A percentile compares a stretch with the other conserved stretches of the same genome.
Evolutionary conservation across 1,140 invertebrate genomes (phyloP).

Genomic region (Anoplophora glabripennis): DNA sequence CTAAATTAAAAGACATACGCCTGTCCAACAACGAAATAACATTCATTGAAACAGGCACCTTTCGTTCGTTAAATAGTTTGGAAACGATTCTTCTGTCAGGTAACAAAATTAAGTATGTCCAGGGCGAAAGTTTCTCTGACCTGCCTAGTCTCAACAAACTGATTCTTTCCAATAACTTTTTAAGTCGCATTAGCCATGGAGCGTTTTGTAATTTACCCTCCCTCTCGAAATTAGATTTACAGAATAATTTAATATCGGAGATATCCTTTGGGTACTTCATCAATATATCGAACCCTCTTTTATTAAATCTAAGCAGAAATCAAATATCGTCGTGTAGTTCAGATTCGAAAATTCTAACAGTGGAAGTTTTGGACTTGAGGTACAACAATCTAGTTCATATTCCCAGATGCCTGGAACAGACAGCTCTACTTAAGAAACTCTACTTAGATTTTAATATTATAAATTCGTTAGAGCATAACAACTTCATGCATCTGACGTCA

Average conservation of each 20-base stretch:
- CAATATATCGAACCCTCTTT: slow-evolving; percentile 63
- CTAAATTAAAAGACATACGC: slow-evolving; percentile 72
- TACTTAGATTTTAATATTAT: slow-evolving; percentile 75
- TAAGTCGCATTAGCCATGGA: slow-evolving; percentile 59
- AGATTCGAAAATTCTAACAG: slow-evolving; percentile 54
- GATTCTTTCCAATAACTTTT: slow-evolving; percentile 65
- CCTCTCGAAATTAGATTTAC: slow-evolving; percentile 67
- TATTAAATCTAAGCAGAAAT: slow-evolving; percentile 69
- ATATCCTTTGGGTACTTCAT: slow-evolving; percentile 65
- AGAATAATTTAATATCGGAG: slow-evolving; percentile 65
- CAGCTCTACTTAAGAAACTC: slow-evolving; percentile 63
- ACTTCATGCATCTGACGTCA: slow-evolving; percentile 64
- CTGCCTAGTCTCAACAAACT: slow-evolving; percentile 67
- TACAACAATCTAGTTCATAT: slow-evolving; percentile 65
- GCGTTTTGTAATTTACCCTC: slow-evolving; percentile 68
- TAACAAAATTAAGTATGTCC: slow-evolving; percentile 63
- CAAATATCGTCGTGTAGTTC: slow-evolving; percentile 60
- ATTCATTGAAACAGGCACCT: slow-evolving; percentile 60
- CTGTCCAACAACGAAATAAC: slow-evolving; percentile 72
- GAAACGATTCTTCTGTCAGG: slow-evolving; percentile 69
- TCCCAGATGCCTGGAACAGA: slow-evolving; percentile 60
- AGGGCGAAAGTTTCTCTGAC: slow-evolving; percentile 60
- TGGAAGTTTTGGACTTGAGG: slow-evolving; percentile 69
- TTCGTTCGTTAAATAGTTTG: slow-evolving; percentile 60
- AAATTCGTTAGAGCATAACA: slow-evolving; percentile 64